phyloP scores from a whole-genome alignment of 1,140 invertebrate genomes.

The Drosophila auraria region DNA sequence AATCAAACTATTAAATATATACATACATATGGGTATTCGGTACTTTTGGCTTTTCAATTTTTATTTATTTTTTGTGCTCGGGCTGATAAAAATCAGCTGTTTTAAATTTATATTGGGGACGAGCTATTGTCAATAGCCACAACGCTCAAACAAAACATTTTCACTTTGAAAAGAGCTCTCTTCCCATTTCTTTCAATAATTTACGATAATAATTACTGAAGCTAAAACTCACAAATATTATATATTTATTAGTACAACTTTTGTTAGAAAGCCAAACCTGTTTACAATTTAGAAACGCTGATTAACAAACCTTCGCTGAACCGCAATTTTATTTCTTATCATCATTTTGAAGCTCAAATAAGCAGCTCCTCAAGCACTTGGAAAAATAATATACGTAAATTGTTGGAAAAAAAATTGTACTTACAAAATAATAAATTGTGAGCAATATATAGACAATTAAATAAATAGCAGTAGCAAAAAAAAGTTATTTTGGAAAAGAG shows the following conservation, averaged over 20 bases:
- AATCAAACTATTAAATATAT: too few species aligned
- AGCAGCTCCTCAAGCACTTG: neutral
- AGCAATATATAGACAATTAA: too few species aligned
- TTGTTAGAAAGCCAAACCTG: conserved; percentile 10
- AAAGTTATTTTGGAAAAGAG: too few species aligned
- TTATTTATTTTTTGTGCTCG: too few species aligned
- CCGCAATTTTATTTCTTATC: conserved; percentile 27
- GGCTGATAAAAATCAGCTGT: neutral
- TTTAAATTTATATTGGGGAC: neutral
- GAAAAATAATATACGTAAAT: conserved; percentile 1
- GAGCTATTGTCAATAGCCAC: too few species aligned
- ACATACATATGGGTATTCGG: too few species aligned
- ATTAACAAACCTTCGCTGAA: conserved; percentile 12
- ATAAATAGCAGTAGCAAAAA: too few species aligned
- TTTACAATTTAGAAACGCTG: conserved; percentile 31
- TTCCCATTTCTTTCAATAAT: too few species aligned
- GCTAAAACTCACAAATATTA: neutral
- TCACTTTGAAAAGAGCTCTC: too few species aligned
- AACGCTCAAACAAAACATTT: too few species aligned
- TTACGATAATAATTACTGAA: neutral
- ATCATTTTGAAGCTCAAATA: neutral
- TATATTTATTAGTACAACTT: neutral
- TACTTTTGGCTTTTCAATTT: too few species aligned
- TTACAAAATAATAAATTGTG: neutral
- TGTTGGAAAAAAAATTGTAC: too few species aligned